Conservation (phyloP, 2,888 invertebrate genomes). For the Drosophila demipolita region DNA sequence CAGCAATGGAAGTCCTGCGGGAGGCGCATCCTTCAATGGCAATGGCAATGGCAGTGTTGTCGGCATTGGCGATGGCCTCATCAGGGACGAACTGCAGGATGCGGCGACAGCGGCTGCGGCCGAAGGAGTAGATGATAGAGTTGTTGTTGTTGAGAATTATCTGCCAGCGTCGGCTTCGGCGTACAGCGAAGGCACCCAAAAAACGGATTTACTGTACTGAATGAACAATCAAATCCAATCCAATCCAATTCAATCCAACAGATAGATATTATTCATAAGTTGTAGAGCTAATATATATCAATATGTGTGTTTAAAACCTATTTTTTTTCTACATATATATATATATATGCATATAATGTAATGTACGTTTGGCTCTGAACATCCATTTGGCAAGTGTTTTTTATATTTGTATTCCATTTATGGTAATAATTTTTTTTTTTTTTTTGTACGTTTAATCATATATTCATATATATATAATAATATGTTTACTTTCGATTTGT, state of each 20-base stretch:
- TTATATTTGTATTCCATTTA: slow-evolving; percentile 51
- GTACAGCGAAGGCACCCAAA: slow-evolving; percentile 85
- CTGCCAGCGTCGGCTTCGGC: slow-evolving; percentile 50
- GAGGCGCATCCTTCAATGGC: slow-evolving; percentile 29
- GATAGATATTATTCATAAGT: slow-evolving; percentile 65
- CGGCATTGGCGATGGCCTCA: slow-evolving; percentile 61
- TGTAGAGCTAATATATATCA: slow-evolving; percentile 38
- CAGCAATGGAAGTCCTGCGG: slow-evolving; percentile 49
- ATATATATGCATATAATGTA: slow-evolving; percentile 48
- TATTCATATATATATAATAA: slow-evolving; percentile 17
- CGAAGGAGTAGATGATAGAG: not conserved
- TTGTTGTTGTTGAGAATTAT: slow-evolving; percentile 50
- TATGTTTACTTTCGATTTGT: slow-evolving; percentile 48
- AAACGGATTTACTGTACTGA: slow-evolving; percentile 85
- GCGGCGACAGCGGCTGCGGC: slow-evolving; percentile 25
- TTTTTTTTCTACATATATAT: slow-evolving; percentile 43
- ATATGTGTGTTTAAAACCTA: slow-evolving; percentile 29
- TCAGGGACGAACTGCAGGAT: slow-evolving; percentile 44
- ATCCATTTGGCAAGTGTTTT: slow-evolving; percentile 49
- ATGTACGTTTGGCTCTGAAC: slow-evolving; percentile 57
- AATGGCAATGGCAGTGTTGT: slow-evolving; percentile 67
- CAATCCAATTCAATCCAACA: slow-evolving; percentile 1
- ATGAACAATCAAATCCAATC: not conserved
- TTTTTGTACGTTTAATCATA: slow-evolving; percentile 42
- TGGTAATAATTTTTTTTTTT: slow-evolving; percentile 45